Conservation (phyloP, 1,140 invertebrate genomes). For the honey bee (Apis mellifera) region Amel_HAv3.1 CM009939.2:8613501-8614000, state of each 20-base stretch:
- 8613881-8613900: conserved; percentile 65
- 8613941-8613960: conserved; percentile 11
- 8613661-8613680: conserved; percentile 1
- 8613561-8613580: background rate
- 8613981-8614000: conserved; percentile 32
- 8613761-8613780: background rate
- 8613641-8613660: background rate
- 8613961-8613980: conserved; percentile 39
- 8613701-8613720: conserved; percentile 9
- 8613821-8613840: conserved; percentile 28
- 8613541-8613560: background rate
- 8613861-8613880: conserved; percentile 50
- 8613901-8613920: conserved; percentile 68
- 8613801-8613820: conserved; percentile 20
- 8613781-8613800: conserved; percentile 39
- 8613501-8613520: background rate
- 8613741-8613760: background rate
- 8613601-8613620: background rate
- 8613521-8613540: background rate
- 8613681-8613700: background rate
- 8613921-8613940: conserved; percentile 42
- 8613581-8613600: background rate
- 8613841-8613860: conserved; percentile 54
- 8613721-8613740: too few species aligned
- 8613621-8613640: background rate